A percentile compares a stretch with the other conserved stretches of the same genome.
Evolutionary conservation across 2,113 vertebrate species (phyloP).

Genomic region (Ascaphus truei): DNA sequence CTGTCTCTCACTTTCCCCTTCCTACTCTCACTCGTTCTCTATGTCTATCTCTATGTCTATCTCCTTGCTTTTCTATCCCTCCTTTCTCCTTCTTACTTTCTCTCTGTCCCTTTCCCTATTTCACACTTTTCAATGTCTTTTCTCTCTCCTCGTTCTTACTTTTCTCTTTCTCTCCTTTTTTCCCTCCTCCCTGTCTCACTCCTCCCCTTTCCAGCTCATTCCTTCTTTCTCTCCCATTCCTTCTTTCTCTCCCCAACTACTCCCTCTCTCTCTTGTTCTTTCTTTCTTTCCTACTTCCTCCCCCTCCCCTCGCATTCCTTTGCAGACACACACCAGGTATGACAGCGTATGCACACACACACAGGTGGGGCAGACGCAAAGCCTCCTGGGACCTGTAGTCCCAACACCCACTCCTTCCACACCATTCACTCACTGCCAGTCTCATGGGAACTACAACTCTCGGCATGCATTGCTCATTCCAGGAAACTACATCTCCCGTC

Average conservation of each 20-base stretch:
- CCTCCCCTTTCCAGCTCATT: background rate
- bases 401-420: background rate
- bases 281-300: background rate
- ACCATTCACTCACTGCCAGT: background rate
- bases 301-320: slow-evolving; percentile 12
- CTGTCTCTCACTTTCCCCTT: background rate
- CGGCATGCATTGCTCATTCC: background rate
- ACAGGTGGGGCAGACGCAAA: slow-evolving; percentile 13
- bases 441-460: background rate
- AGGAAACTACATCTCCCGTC: background rate
- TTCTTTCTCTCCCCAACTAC: too few relatives aligned
- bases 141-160: background rate
- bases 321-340: slow-evolving; percentile 4
- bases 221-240: background rate
- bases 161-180: background rate
- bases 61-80: background rate
- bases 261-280: background rate
- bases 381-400: background rate
- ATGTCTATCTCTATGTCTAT: background rate
- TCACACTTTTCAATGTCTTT: too few relatives aligned
- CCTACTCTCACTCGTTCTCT: background rate
- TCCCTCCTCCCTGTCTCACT: background rate
- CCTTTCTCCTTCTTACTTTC: too few relatives aligned
- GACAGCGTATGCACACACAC: background rate
- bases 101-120: too few relatives aligned